Evolutionary conservation across 2,113 vertebrate genomes (phyloP).

Genomic region (Amphilophus citrinellus): DNA sequence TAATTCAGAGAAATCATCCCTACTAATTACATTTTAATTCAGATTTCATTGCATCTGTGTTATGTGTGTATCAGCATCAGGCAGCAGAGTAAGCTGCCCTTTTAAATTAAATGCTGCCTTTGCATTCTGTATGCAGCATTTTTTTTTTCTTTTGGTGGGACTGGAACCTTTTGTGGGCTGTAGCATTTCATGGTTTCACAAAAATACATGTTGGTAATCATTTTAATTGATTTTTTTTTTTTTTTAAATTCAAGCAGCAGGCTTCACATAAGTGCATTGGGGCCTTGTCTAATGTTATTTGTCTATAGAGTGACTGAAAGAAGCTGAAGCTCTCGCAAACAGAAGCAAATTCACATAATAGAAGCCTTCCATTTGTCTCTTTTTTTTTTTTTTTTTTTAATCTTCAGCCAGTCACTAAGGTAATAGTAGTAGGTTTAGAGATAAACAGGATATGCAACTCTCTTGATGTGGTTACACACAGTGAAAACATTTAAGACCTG

Average conservation of each 20-base stretch:
- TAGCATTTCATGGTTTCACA: no score
- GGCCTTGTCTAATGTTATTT: background rate
- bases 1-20: background rate
- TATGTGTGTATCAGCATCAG: rapidly evolving
- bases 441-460: slow-evolving; percentile 73
- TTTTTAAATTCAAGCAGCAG: background rate
- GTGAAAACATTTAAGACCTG: slow-evolving; percentile 44
- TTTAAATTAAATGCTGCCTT: background rate
- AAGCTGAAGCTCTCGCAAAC: background rate
- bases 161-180: no score
- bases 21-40: background rate
- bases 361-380: background rate
- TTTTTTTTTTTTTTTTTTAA: background rate
- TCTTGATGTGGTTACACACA: slow-evolving; percentile 66
- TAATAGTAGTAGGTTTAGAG: slow-evolving; percentile 58
- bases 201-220: background rate
- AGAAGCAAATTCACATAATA: background rate
- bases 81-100: background rate
- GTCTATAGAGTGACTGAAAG: background rate
- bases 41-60: background rate
- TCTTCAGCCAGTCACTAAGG: slow-evolving; percentile 42
- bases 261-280: background rate
- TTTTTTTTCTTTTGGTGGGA: background rate
- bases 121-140: background rate
- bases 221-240: background rate